Conservation (phyloP, 2,113 vertebrate species). For the Caranx ignobilis region DNA sequence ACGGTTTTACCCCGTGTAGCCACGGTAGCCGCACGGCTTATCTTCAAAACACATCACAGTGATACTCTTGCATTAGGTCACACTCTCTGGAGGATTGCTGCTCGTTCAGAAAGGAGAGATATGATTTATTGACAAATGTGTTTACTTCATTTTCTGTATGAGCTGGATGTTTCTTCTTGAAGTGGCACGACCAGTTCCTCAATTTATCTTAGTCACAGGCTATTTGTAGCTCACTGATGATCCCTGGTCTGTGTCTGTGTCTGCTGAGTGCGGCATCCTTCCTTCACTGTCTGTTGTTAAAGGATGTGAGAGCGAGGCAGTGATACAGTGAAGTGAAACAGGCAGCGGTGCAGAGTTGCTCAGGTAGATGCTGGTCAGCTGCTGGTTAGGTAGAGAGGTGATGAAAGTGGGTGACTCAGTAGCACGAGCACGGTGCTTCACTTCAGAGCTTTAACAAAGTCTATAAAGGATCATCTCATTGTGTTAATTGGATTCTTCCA, state of each 20-base stretch:
- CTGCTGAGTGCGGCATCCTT: neutral
- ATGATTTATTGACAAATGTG: too few relatives aligned
- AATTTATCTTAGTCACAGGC: neutral
- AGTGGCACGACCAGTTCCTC: neutral
- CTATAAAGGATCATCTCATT: too few relatives aligned
- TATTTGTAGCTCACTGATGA: neutral
- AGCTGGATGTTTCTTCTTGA: neutral
- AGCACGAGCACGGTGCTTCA: too few relatives aligned
- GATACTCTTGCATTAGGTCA: neutral
- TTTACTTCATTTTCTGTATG: neutral
- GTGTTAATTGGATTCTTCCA: too few relatives aligned
- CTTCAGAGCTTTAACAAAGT: too few relatives aligned
- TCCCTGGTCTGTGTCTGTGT: neutral
- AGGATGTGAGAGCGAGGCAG: slow-evolving; percentile 1
- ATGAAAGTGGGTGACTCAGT: too few relatives aligned
- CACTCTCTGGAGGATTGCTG: neutral
- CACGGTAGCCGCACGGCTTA: neutral
- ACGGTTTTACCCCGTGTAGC: neutral
- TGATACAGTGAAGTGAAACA: neutral
- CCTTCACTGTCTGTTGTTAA: neutral
- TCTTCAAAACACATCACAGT: neutral
- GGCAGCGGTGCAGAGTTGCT: neutral
- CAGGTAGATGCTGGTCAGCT: neutral
- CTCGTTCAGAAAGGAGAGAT: too few relatives aligned
- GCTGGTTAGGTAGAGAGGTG: too few relatives aligned